Percentiles rank a stretch among this genome's conserved stretches.
Conservation (phyloP, 2,113 vertebrate species). For the Hystrix brachyura region DNA sequence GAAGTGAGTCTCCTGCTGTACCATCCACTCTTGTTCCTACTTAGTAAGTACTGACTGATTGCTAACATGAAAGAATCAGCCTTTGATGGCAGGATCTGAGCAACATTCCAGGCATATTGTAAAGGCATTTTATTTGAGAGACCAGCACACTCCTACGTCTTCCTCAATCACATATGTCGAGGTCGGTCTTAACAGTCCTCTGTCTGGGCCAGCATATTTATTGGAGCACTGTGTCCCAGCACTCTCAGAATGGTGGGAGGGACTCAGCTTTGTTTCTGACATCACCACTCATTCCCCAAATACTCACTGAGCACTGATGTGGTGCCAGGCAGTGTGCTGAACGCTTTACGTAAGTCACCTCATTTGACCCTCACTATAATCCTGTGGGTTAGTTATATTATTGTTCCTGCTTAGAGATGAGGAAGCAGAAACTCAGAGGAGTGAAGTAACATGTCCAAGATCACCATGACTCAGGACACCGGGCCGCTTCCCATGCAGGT, state of each 20-base stretch:
- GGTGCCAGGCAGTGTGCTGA: not conserved
- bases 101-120: not conserved
- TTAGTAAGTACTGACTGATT: not conserved
- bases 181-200: not conserved
- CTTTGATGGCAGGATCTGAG: not conserved
- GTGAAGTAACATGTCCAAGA: constrained; percentile 21
- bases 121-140: not conserved
- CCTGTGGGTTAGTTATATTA: not conserved
- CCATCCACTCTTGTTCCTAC: not conserved
- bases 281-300: not conserved
- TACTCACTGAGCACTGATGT: not conserved
- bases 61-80: not conserved
- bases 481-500: not conserved
- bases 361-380: not conserved
- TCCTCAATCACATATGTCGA: not conserved
- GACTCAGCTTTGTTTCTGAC: not conserved
- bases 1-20: not conserved
- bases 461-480: not conserved
- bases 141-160: not conserved
- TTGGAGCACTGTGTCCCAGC: not conserved
- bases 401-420: not conserved
- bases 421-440: not conserved
- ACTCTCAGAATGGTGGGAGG: not conserved
- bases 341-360: not conserved
- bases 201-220: not conserved